These are phyloP conservation scores for Leptinotarsa haldemani DNA, from an alignment of 2,888 invertebrate species.

Conservation along the genomic window DNA sequence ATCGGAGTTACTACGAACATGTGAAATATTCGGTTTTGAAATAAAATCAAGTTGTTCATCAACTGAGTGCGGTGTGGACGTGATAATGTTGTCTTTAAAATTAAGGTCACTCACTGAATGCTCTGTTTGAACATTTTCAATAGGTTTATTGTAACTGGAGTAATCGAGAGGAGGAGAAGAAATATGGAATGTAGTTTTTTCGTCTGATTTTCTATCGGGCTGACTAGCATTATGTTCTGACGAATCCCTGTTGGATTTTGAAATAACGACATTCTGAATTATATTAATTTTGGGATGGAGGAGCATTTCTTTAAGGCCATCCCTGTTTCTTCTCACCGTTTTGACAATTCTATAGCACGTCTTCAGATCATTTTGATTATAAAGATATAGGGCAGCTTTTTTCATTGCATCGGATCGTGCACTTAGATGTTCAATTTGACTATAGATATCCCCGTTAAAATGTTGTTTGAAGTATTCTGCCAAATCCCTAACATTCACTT, in stretches of 20 bases:
- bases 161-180: not conserved
- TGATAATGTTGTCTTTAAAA: no score
- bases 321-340: not conserved
- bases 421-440: not conserved
- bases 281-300: not conserved
- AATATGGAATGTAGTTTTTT: not conserved
- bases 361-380: not conserved
- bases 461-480: not conserved
- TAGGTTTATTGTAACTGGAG: not conserved
- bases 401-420: not conserved
- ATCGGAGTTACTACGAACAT: not conserved
- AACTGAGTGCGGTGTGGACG: not conserved
- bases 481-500: constrained; percentile 2
- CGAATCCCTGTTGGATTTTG: not conserved
- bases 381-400: not conserved
- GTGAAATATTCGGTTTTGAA: not conserved
- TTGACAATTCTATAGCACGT: not conserved
- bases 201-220: no score
- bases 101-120: not conserved
- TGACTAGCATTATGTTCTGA: not conserved
- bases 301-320: not conserved
- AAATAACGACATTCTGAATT: not conserved
- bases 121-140: not conserved
- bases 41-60: not conserved
- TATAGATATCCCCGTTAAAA: not conserved